A percentile compares a stretch with the other conserved stretches of the same genome.
phyloP scores from a whole-genome alignment of 2,113 vertebrate species.

The Leptosomus discolor region DNA sequence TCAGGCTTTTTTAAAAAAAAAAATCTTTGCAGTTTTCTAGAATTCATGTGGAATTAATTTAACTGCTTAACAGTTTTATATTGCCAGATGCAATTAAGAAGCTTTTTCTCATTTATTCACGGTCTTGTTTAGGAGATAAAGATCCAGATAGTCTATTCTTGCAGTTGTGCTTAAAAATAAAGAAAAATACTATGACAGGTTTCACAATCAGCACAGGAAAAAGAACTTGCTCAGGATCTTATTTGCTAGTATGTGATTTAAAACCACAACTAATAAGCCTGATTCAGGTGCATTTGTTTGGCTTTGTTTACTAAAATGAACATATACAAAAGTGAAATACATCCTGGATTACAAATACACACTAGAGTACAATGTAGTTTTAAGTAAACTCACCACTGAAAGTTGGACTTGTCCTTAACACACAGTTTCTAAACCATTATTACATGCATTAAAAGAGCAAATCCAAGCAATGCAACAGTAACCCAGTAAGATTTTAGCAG shows the following conservation, averaged over 20 bases:
- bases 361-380: neutral
- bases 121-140: neutral
- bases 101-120: neutral
- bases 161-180: neutral
- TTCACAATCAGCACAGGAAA: neutral
- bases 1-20: neutral
- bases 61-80: neutral
- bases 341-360: neutral
- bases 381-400: neutral
- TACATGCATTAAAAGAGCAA: neutral
- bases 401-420: neutral
- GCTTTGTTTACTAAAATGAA: neutral
- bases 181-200: neutral
- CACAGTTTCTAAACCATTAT: neutral
- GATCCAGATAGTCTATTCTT: neutral
- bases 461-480: neutral
- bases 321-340: neutral
- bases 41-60: neutral
- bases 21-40: neutral
- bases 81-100: neutral
- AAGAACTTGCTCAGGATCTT: neutral
- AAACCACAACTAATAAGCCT: neutral
- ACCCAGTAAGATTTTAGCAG: neutral
- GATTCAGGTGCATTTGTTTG: neutral
- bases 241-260: neutral